These are phyloP conservation scores for Ryuthela nishihirai DNA, from an alignment of 2,888 invertebrate genomes.

Conservation along the genomic window DNA sequence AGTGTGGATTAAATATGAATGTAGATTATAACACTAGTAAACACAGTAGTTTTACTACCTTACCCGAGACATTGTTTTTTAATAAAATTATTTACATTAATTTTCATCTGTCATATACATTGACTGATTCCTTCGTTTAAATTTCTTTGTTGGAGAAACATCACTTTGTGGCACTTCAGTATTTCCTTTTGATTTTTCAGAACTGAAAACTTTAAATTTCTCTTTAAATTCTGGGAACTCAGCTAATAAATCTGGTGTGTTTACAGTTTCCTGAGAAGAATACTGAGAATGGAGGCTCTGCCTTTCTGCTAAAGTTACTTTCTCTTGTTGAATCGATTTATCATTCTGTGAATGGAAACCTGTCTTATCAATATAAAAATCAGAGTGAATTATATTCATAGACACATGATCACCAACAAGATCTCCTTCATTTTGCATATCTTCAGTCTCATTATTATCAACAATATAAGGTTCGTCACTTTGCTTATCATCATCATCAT, in stretches of 20 bases:
- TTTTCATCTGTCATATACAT: constrained; percentile 49
- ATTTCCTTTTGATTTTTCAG: constrained; percentile 13
- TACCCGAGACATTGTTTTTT: too few species aligned
- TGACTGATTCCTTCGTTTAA: constrained; percentile 53
- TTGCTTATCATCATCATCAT: constrained; percentile 42
- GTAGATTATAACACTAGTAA: too few species aligned
- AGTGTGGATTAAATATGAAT: too few species aligned
- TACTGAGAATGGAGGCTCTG: background rate
- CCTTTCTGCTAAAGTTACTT: background rate
- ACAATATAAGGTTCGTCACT: constrained; percentile 16
- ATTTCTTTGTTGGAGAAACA: constrained; percentile 47
- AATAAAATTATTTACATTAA: too few species aligned
- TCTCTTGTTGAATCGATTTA: background rate
- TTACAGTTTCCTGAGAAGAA: background rate
- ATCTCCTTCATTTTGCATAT: constrained; percentile 30
- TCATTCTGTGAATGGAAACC: background rate
- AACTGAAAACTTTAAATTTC: background rate
- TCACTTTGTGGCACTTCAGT: background rate
- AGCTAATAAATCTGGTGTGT: background rate
- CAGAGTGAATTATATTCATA: background rate
- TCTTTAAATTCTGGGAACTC: background rate
- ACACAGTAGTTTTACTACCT: too few species aligned
- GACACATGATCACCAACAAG: too few species aligned
- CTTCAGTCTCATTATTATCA: constrained; percentile 8
- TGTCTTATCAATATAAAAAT: background rate